Conservation (phyloP, 2,888 invertebrate genomes). For the Acleris holmiana region DNA sequence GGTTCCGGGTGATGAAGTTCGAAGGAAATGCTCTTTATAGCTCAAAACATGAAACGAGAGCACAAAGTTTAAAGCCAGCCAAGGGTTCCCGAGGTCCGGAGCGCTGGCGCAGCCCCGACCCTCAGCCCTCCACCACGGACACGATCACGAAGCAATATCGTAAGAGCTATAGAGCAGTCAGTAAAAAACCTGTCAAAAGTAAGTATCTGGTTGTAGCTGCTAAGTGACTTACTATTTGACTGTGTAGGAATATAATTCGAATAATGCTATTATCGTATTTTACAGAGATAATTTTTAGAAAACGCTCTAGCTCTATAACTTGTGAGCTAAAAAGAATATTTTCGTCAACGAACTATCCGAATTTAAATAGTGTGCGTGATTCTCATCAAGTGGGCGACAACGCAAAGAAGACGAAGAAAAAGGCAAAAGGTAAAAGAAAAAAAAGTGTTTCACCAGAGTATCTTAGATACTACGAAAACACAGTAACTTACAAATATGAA, state of each 20-base stretch:
- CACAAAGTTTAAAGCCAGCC: neutral
- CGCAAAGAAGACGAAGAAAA: conserved; percentile 5
- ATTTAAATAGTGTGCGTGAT: neutral
- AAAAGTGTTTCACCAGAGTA: neutral
- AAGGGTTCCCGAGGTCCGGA: neutral
- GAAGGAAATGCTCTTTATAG: neutral
- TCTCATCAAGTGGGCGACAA: neutral
- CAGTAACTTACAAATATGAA: conserved; percentile 11
- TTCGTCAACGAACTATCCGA: neutral
- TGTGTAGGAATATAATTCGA: too few species aligned
- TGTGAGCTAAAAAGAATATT: conserved; percentile 11
- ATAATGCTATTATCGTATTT: neutral
- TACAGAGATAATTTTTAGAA: conserved; percentile 10
- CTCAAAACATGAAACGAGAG: neutral
- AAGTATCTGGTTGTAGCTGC: conserved; percentile 6
- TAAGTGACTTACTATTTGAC: too few species aligned
- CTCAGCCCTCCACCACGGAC: too few species aligned
- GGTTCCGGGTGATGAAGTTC: conserved; percentile 19
- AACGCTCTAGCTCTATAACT: conserved; percentile 2
- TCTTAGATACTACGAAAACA: conserved; percentile 3
- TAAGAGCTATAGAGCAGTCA: neutral
- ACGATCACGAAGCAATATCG: neutral
- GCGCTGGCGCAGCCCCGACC: too few species aligned
- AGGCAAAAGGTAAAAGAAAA: conserved; percentile 3
- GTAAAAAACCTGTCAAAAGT: neutral